phyloP scores from a whole-genome alignment of 92 coral and sea anemone species.

The Epizoanthus stellaris region DNA sequence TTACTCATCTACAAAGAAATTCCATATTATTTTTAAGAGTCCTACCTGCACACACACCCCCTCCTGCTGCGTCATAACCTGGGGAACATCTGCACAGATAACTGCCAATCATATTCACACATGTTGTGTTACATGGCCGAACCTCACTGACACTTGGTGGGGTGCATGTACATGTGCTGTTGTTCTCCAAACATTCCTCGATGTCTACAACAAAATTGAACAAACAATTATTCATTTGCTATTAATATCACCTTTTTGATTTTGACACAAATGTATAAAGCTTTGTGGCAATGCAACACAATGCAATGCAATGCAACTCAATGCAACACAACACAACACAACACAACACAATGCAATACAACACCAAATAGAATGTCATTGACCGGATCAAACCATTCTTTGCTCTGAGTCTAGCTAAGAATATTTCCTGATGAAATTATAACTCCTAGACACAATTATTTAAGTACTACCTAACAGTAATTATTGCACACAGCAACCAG shows the following conservation, averaged over 20 bases:
- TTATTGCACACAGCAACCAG: too few species aligned
- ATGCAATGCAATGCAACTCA: too few species aligned
- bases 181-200: slow-evolving; percentile 37
- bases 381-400: too few species aligned
- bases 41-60: slow-evolving; percentile 22
- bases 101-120: slow-evolving; percentile 26
- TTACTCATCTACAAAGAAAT: not conserved
- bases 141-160: not conserved
- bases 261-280: too few species aligned
- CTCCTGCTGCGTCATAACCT: slow-evolving; percentile 35
- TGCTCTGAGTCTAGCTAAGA: too few species aligned
- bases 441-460: too few species aligned
- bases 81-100: slow-evolving; percentile 20
- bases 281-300: too few species aligned
- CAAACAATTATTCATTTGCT: not conserved
- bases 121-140: slow-evolving; percentile 44
- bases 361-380: too few species aligned
- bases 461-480: too few species aligned
- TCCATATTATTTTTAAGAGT: not conserved
- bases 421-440: too few species aligned
- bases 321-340: too few species aligned
- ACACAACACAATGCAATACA: too few species aligned
- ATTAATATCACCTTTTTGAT: not conserved
- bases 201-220: slow-evolving; percentile 1
- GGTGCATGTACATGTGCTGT: slow-evolving; percentile 24